Base-by-base conservation (phyloP, 2,797 vertebrate species). In the Pseudochromis fuscus region DNA sequence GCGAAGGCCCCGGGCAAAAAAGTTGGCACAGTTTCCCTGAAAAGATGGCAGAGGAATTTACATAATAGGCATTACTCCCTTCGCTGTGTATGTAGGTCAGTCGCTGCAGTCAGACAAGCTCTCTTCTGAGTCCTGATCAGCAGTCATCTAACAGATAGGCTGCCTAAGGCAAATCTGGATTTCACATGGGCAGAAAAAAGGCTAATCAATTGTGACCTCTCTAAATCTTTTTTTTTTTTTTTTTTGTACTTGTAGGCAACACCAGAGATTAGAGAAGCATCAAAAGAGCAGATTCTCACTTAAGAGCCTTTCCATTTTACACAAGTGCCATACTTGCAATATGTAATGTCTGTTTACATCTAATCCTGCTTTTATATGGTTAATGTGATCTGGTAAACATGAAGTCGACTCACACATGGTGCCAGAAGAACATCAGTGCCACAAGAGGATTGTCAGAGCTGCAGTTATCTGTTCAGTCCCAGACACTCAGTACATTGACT, bases 51-150 rank as follows among this genome's bases (percentile, higher is more conserved):
- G 67, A 81, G 86, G 83, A 91, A 91, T 93, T 93, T 90, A 89
- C 88, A 91, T 93, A 93, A 94, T 83, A 88, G 89, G 74, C 87
- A 91, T 91, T 86, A 88, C 75, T 84, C 87, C 79, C 75, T 62
- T 79, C 77, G 74, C 65, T 89, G 84, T 90, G 87, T 86, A 93
- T 93, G 84, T 93, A 92, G 92, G 93, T 93, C 92, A 93, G 87
- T 82, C 49, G 75, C 87, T 86, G 77, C 76, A 83, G 83, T 85
- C 86, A 89, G 74, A 69, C 61, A 64, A 71, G 27, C 83, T 80
- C 84, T 74, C 77, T 72, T 12, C 66, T 82, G 74, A 13, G 56
- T 67, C 72, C 76, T 18, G 38, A 79, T 81, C 77, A 76, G 72
- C 65, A 69, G 67, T 56, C 67, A 81, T 72, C 63, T 55, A 75